Conservation (phyloP, 2,113 vertebrate genomes). For the Nothocercus nigrocapillus region DNA sequence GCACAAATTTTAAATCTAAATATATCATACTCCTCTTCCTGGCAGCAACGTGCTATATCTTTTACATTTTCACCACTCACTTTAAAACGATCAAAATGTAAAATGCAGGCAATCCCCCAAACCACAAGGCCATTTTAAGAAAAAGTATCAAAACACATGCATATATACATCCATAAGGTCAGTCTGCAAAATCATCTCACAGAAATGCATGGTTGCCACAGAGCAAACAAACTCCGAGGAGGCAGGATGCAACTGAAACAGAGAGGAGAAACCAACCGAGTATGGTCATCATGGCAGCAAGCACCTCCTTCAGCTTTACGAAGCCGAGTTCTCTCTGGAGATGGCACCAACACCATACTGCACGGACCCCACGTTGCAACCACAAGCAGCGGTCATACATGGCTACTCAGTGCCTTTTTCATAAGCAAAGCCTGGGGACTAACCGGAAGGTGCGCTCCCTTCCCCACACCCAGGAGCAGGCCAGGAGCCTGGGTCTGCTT, state of each 20-base stretch:
- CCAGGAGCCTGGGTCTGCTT: neutral
- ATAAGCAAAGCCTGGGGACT: neutral
- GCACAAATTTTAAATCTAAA: neutral
- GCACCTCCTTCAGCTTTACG: neutral
- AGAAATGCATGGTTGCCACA: neutral
- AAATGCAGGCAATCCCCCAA: neutral
- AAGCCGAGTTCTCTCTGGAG: neutral
- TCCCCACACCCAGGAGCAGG: neutral
- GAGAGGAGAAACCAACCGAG: neutral
- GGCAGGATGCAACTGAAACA: neutral
- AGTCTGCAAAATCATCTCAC: neutral
- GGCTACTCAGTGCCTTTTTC: neutral
- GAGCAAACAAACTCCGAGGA: neutral
- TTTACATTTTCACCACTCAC: neutral
- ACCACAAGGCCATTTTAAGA: neutral
- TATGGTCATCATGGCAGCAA: neutral
- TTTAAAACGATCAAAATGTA: neutral
- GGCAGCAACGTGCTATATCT: neutral
- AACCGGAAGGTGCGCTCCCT: neutral
- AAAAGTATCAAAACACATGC: neutral
- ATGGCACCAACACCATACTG: neutral
- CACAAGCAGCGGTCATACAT: neutral
- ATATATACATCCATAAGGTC: neutral
- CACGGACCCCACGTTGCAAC: neutral
- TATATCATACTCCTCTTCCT: neutral